Evolutionary conservation across 2,888 invertebrate genomes (phyloP), one percentile per base, ranked within the genome.

Genomic region (Tanypteryx hageni): DNA sequence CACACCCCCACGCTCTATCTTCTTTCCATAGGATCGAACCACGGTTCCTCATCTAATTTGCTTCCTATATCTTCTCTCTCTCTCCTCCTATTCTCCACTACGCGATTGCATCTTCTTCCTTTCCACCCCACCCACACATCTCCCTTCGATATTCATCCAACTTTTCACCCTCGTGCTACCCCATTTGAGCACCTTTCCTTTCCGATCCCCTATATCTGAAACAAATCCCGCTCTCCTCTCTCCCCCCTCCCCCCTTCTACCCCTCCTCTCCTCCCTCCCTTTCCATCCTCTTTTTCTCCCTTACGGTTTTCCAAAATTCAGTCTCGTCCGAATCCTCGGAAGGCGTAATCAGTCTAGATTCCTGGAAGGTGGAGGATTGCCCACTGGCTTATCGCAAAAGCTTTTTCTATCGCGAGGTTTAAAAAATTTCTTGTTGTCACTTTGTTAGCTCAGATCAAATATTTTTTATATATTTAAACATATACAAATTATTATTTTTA

Each of bases 291-390:
- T 68, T 82, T 14, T 44, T 18, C 82, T 81, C 61, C 27, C 82
- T 92, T 84, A 58, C 82, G 83, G 31, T 84, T 83, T 92, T 56
- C 81, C 92, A 57, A 83, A 83, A 82, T 92, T 16, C 57, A 57
- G 56, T n/a, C 92, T 10, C 56, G 59, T 92, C 81, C 83, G 58
- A 31, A 18, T 31, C 84, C 31, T 76, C 13, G 57, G 83, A 76
- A 22, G n/a, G 92, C 91, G 81, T 92, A 61, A 92, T 92, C 83
- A 82, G 82, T 76, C 76, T 27, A 9, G 76, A 27, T 22, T 76
- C 27, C 76, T 0, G 76, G 44, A 13, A 27, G 27, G 76, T 27
- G 76, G 76, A 27, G 22, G 76, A 27, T 76, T 76, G 76, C 76
- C 76, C 76, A 76, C n/a, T 76, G 76, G 22, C 76, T 76, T 76